These are phyloP conservation scores for Cotesia congregata DNA, from an alignment of 2,888 invertebrate genomes.

Conservation along the genomic window DNA sequence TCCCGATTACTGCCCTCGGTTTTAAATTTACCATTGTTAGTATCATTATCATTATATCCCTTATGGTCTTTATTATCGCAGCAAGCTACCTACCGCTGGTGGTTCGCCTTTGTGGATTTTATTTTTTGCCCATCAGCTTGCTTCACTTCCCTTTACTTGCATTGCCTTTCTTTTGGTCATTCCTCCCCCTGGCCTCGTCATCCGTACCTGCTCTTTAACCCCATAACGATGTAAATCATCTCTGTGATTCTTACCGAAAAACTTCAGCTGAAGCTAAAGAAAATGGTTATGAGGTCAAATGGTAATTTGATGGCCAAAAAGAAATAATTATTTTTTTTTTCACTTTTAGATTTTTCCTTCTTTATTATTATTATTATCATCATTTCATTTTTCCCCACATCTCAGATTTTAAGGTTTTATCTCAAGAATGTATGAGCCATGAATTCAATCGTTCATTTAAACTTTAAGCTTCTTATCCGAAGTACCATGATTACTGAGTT, in stretches of 20 bases:
- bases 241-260: constrained; percentile 35
- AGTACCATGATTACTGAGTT: constrained; percentile 50
- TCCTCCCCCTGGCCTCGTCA: neutral
- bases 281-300: constrained; percentile 34
- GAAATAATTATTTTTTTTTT: constrained; percentile 17
- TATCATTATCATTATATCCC: constrained; percentile 29
- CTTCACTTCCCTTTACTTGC: constrained; percentile 25
- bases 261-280: constrained; percentile 26
- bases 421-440: constrained; percentile 24
- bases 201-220: constrained; percentile 3
- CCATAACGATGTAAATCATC: constrained; percentile 33
- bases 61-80: constrained; percentile 17
- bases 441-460: constrained; percentile 35
- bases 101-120: constrained; percentile 3
- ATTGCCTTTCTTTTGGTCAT: constrained; percentile 15
- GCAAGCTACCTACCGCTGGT: constrained; percentile 6
- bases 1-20: constrained; percentile 15
- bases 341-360: constrained; percentile 3
- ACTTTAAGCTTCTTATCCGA: constrained; percentile 52
- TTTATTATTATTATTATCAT: constrained; percentile 15
- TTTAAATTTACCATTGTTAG: constrained; percentile 18
- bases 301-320: constrained; percentile 36
- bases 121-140: constrained; percentile 8
- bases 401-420: constrained; percentile 1
- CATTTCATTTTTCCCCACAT: constrained; percentile 21